Evolutionary conservation across 2,888 invertebrate genomes (phyloP).

Genomic region (Polyommatus icarus): DNA sequence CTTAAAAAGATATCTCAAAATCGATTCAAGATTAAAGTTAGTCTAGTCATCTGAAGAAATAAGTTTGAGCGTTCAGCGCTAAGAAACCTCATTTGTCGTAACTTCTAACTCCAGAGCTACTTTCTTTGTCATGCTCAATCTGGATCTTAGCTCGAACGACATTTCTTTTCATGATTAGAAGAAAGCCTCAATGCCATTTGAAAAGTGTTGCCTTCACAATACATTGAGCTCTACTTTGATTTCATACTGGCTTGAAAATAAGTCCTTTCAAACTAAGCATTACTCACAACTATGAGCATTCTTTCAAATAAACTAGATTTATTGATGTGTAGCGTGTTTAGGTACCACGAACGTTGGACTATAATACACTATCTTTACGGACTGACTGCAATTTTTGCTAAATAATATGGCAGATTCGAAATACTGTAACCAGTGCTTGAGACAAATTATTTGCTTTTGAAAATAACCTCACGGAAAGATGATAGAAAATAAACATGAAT

Average conservation of each 20-base stretch:
- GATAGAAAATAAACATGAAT: background rate
- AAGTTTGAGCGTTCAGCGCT: background rate
- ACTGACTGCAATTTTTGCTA: too few species aligned
- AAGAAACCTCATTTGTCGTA: slow-evolving; percentile 22
- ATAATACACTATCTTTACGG: too few species aligned
- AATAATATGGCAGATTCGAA: background rate
- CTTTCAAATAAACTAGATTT: background rate
- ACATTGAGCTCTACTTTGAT: slow-evolving; percentile 1
- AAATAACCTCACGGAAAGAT: background rate
- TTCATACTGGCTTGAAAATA: background rate
- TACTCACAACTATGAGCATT: background rate
- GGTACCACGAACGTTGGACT: background rate
- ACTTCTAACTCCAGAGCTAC: slow-evolving; percentile 12
- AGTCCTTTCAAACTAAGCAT: background rate
- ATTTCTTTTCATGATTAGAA: slow-evolving; percentile 3
- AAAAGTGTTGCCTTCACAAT: background rate
- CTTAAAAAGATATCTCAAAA: background rate
- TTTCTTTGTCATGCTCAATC: slow-evolving; percentile 22
- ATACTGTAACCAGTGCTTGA: background rate
- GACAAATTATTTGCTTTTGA: background rate
- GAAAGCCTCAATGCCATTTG: slow-evolving; percentile 11
- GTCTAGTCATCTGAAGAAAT: slow-evolving; percentile 16
- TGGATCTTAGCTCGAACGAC: slow-evolving; percentile 10
- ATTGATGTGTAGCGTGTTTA: background rate
- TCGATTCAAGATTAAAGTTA: background rate